Conservation (phyloP, 2,888 invertebrate genomes). For the Brachyptera putata region DNA sequence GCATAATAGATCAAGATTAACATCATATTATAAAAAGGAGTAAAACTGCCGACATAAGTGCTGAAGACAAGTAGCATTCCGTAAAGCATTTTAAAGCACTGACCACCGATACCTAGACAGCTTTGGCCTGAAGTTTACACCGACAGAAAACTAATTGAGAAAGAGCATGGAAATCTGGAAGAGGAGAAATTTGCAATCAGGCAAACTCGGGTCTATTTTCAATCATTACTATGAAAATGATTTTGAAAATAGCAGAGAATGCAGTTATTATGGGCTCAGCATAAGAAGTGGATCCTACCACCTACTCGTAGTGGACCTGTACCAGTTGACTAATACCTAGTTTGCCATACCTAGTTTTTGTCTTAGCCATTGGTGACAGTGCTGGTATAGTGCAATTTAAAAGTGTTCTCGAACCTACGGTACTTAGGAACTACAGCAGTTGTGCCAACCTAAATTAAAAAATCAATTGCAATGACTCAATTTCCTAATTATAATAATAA, state of each 20-base stretch:
- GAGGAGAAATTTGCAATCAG: conserved; percentile 41
- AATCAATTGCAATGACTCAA: too few species aligned
- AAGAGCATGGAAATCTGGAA: conserved; percentile 75
- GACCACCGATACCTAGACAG: conserved; percentile 37
- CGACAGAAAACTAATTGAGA: conserved; percentile 69
- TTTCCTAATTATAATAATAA: too few species aligned
- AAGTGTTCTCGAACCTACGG: too few species aligned
- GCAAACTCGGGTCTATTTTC: conserved; percentile 1
- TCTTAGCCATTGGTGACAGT: too few species aligned
- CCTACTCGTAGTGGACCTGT: too few species aligned
- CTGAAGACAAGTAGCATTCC: conserved; percentile 35
- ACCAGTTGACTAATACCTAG: too few species aligned
- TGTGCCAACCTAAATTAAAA: too few species aligned
- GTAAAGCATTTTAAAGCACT: conserved; percentile 36
- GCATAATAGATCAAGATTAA: background rate
- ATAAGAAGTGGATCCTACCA: too few species aligned
- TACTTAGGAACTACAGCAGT: too few species aligned
- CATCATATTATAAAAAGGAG: background rate
- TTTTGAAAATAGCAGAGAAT: background rate
- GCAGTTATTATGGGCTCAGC: too few species aligned
- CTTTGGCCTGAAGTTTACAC: conserved; percentile 51
- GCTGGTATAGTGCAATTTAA: too few species aligned
- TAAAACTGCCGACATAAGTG: conserved; percentile 18
- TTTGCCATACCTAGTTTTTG: too few species aligned
- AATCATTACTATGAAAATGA: conserved; percentile 1